These are phyloP conservation scores for Drosophila recens DNA, from an alignment of 2,888 invertebrate species.

Conservation along the genomic window DNA sequence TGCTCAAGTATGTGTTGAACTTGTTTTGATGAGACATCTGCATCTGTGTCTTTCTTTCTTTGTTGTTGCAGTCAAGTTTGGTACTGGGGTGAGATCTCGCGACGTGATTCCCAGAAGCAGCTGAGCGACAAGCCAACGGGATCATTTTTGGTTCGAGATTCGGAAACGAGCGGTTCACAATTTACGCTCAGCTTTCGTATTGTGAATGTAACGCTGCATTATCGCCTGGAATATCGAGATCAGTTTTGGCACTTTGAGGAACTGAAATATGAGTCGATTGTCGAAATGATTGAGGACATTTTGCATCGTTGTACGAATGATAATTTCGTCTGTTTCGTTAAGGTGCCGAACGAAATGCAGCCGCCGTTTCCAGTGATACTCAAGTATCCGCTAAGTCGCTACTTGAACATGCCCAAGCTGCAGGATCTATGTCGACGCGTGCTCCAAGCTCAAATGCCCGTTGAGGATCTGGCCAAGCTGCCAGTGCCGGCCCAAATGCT, in stretches of 20 bases:
- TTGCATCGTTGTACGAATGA: slow-evolving; percentile 89
- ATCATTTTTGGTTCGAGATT: slow-evolving; percentile 92
- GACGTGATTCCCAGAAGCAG: slow-evolving; percentile 90
- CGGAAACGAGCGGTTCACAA: slow-evolving; percentile 87
- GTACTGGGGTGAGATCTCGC: slow-evolving; percentile 93
- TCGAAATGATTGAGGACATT: slow-evolving; percentile 91
- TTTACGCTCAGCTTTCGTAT: slow-evolving; percentile 91
- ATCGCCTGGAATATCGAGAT: slow-evolving; percentile 89
- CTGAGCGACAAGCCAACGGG: slow-evolving; percentile 90
- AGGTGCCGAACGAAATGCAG: slow-evolving; percentile 88
- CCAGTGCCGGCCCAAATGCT: slow-evolving; percentile 88
- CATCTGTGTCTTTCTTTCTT: background rate
- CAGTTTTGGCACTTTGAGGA: slow-evolving; percentile 86
- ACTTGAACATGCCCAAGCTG: slow-evolving; percentile 89
- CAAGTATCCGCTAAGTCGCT: slow-evolving; percentile 91
- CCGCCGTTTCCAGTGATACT: slow-evolving; percentile 91
- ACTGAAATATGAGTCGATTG: slow-evolving; percentile 86
- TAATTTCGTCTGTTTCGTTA: slow-evolving; percentile 90
- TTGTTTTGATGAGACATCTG: slow-evolving; percentile 25
- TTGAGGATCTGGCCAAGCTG: slow-evolving; percentile 89
- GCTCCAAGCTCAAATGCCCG: slow-evolving; percentile 87
- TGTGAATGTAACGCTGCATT: slow-evolving; percentile 89
- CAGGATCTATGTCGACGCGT: slow-evolving; percentile 91
- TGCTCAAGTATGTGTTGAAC: slow-evolving; percentile 79
- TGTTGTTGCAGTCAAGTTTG: slow-evolving; percentile 86